phyloP scores from a whole-genome alignment of 2,888 invertebrate genomes.

The Habrosyne pyritoides region DNA sequence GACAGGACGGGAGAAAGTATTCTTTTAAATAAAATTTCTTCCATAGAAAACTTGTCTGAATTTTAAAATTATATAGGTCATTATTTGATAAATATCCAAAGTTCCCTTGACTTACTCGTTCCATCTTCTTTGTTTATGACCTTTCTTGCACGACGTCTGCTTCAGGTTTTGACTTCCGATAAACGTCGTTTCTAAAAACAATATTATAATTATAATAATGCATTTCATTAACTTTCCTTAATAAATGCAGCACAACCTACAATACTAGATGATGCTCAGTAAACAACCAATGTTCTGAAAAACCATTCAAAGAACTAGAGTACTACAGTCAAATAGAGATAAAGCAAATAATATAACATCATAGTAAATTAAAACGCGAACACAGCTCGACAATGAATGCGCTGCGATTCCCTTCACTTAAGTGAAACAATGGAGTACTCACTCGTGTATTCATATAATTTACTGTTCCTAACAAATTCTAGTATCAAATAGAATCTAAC shows the following conservation, averaged over 20 bases:
- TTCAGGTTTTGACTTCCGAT: neutral
- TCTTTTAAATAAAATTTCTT: too few species aligned
- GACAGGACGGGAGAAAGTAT: too few species aligned
- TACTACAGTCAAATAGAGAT: too few species aligned
- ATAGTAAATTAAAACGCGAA: neutral
- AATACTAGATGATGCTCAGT: too few species aligned
- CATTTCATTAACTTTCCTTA: too few species aligned
- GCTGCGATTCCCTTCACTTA: neutral
- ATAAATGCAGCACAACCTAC: too few species aligned
- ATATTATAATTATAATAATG: neutral
- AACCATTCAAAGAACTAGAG: too few species aligned
- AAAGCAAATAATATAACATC: neutral
- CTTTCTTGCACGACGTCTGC: neutral
- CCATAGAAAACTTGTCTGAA: too few species aligned
- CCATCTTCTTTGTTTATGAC: neutral
- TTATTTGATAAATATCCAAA: too few species aligned
- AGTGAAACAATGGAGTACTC: neutral
- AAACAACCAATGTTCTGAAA: too few species aligned
- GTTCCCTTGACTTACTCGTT: neutral
- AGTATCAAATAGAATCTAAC: neutral
- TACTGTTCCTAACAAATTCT: neutral
- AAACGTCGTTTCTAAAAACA: neutral
- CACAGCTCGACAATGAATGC: neutral
- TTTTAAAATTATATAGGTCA: too few species aligned
- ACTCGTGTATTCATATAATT: conserved; percentile 1